Conservation (phyloP, 2,888 invertebrate species). For the Micropterix aruncella region DNA sequence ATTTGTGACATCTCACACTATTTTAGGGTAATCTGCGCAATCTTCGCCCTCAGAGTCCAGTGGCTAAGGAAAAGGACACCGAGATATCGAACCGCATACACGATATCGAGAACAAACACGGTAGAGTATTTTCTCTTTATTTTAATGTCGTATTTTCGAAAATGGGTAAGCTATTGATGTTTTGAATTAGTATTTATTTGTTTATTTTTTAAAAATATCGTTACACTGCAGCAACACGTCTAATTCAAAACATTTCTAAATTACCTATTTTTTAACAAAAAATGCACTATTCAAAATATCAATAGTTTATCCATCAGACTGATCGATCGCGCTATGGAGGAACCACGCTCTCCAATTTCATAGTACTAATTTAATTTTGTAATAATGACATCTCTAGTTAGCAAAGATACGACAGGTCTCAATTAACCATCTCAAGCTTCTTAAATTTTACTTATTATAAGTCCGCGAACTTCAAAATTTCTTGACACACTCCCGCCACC, state of each 20-base stretch:
- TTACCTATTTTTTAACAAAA: constrained; percentile 38
- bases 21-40: constrained; percentile 43
- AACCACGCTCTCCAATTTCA: too few species aligned
- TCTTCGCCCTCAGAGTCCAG: constrained; percentile 41
- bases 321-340: too few species aligned
- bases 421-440: too few species aligned
- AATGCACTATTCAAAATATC: constrained; percentile 31
- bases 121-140: constrained; percentile 38
- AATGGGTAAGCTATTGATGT: constrained; percentile 43
- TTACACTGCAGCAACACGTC: neutral
- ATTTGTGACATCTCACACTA: neutral
- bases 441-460: too few species aligned
- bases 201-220: neutral
- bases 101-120: constrained; percentile 72
- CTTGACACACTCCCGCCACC: too few species aligned
- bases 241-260: constrained; percentile 37
- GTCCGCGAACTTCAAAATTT: too few species aligned
- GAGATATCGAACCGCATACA: constrained; percentile 61
- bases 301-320: constrained; percentile 60
- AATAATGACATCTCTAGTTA: too few species aligned
- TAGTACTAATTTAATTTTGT: too few species aligned
- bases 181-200: constrained; percentile 20
- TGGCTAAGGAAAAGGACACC: constrained; percentile 54
- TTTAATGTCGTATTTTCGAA: constrained; percentile 1
- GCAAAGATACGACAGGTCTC: too few species aligned